Conservation (phyloP, 2,888 invertebrate species). For the Polydrusus cervinus region DNA sequence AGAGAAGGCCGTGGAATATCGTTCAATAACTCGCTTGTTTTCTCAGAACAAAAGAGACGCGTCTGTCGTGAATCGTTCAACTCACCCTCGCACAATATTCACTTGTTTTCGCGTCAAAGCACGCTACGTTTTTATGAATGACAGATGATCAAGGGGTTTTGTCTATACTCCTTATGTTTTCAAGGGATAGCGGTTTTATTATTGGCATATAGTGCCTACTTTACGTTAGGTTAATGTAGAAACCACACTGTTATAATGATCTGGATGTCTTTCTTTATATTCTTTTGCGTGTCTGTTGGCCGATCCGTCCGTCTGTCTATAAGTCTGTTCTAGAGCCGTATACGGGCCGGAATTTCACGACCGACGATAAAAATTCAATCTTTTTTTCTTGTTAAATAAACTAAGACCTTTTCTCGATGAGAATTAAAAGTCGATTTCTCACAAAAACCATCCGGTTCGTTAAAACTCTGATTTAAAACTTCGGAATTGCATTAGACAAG, state of each 20-base stretch:
- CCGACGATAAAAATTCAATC: too few species aligned
- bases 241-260: neutral
- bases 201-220: slow-evolving; percentile 21
- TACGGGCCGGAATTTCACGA: too few species aligned
- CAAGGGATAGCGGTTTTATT: slow-evolving; percentile 46
- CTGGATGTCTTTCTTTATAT: neutral
- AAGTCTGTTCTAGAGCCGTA: too few species aligned
- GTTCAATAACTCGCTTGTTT: slow-evolving; percentile 54
- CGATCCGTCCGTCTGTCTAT: too few species aligned
- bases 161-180: slow-evolving; percentile 47
- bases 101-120: slow-evolving; percentile 65
- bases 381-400: too few species aligned
- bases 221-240: slow-evolving; percentile 1
- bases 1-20: slow-evolving; percentile 57
- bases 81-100: slow-evolving; percentile 58
- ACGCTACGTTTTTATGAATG: slow-evolving; percentile 63
- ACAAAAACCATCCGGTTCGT: slow-evolving; percentile 33
- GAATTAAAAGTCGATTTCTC: slow-evolving; percentile 42
- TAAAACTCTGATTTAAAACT: slow-evolving; percentile 43
- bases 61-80: slow-evolving; percentile 57
- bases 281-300: neutral
- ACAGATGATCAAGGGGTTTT: slow-evolving; percentile 67
- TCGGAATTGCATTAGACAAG: slow-evolving; percentile 45
- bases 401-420: neutral
- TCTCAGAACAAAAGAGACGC: slow-evolving; percentile 62